Evolutionary conservation across 2,113 vertebrate species (phyloP).

Genomic region (Diphyllodes magnificus): DNA sequence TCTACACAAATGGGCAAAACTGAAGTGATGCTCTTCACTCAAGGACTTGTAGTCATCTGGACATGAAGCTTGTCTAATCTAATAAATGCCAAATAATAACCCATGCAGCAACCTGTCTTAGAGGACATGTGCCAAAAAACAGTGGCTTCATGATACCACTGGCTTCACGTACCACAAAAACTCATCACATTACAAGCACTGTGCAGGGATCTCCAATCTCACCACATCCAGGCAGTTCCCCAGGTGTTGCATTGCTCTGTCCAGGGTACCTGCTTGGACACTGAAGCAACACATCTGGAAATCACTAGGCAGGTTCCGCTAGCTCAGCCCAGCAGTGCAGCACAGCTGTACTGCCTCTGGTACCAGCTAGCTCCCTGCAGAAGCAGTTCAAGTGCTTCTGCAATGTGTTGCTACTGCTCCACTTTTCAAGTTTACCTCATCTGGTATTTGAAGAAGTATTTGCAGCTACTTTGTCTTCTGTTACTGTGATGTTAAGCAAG

Average conservation of each 20-base stretch:
- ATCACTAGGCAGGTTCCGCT: neutral
- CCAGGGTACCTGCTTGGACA: neutral
- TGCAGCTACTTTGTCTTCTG: neutral
- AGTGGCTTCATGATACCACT: neutral
- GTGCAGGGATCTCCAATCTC: neutral
- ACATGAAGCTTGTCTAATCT: neutral
- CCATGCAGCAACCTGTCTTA: too few relatives aligned
- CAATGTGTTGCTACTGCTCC: neutral
- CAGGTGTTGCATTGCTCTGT: neutral
- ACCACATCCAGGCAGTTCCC: neutral
- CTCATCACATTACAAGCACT: fast-evolving
- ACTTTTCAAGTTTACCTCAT: neutral
- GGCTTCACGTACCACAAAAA: neutral
- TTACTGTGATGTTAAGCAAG: neutral
- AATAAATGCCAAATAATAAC: neutral
- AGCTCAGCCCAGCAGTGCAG: neutral
- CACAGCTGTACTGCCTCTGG: neutral
- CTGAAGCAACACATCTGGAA: neutral
- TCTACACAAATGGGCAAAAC: neutral
- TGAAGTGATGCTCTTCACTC: neutral
- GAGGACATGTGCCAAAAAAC: neutral
- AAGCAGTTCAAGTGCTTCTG: neutral
- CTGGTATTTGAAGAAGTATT: neutral
- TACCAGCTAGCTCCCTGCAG: neutral
- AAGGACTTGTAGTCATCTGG: neutral